phyloP scores from a whole-genome alignment of 1,140 invertebrate genomes.

The Notospermus geniculatus region DNA sequence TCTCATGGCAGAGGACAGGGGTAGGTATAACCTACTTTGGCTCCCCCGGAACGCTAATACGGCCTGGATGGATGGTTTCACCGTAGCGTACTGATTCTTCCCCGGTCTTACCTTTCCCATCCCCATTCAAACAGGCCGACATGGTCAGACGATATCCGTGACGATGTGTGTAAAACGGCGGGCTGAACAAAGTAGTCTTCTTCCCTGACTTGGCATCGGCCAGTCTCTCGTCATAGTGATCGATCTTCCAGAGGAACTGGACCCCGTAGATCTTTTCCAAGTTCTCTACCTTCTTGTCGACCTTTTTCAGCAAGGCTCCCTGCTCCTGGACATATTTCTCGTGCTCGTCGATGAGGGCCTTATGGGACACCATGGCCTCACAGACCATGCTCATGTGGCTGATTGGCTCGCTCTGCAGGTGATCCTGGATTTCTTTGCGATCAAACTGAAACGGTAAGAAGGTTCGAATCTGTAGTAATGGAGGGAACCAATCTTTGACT shows the following conservation, averaged over 20 bases:
- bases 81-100: too few species aligned
- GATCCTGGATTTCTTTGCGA: conserved; percentile 69
- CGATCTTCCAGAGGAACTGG: conserved; percentile 82
- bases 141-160: conserved; percentile 84
- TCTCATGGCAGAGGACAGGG: too few species aligned
- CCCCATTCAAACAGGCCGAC: conserved; percentile 85
- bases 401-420: conserved; percentile 77
- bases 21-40: too few species aligned
- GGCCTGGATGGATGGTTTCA: too few species aligned
- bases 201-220: conserved; percentile 40
- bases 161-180: conserved; percentile 89
- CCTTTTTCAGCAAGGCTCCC: conserved; percentile 23
- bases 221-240: conserved; percentile 66
- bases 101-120: conserved; percentile 86
- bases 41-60: too few species aligned
- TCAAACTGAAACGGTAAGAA: conserved; percentile 25
- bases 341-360: conserved; percentile 28
- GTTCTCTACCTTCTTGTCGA: conserved; percentile 32
- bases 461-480: too few species aligned
- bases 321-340: conserved; percentile 22
- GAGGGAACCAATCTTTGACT: too few species aligned
- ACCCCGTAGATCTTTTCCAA: conserved; percentile 63
- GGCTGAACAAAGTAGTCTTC: conserved; percentile 63
- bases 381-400: conserved; percentile 81
- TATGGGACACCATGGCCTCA: conserved; percentile 50